These are phyloP conservation scores for Glyphotaelius pellucidus DNA, from an alignment of 2,888 invertebrate species.

Conservation along the genomic window DNA sequence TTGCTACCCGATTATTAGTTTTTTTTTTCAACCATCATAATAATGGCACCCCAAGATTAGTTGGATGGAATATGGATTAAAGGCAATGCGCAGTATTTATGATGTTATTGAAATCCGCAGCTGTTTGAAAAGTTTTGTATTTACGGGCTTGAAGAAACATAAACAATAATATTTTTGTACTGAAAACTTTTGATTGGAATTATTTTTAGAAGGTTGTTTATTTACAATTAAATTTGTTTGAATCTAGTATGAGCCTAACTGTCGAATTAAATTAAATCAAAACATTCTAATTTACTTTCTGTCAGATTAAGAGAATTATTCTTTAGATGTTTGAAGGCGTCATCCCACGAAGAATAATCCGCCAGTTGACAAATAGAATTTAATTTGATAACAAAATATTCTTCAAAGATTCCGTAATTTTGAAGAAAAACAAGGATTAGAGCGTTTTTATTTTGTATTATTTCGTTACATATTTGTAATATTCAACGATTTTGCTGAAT, in stretches of 20 bases:
- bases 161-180: not conserved
- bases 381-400: too few species aligned
- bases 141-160: not conserved
- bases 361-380: too few species aligned
- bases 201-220: not conserved
- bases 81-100: not conserved
- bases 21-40: conserved; percentile 17
- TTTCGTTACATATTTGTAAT: too few species aligned
- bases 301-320: not conserved
- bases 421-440: too few species aligned
- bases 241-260: not conserved
- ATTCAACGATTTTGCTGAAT: too few species aligned
- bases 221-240: not conserved
- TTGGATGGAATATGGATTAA: not conserved
- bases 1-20: not conserved
- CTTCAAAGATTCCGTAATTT: too few species aligned
- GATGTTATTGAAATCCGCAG: not conserved
- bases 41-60: not conserved
- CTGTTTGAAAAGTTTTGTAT: not conserved
- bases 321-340: too few species aligned
- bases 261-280: not conserved
- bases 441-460: too few species aligned
- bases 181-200: not conserved
- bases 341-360: too few species aligned
- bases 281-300: not conserved